Base-by-base conservation (phyloP, 1,140 invertebrate species). In the Triops longicaudatus region DNA sequence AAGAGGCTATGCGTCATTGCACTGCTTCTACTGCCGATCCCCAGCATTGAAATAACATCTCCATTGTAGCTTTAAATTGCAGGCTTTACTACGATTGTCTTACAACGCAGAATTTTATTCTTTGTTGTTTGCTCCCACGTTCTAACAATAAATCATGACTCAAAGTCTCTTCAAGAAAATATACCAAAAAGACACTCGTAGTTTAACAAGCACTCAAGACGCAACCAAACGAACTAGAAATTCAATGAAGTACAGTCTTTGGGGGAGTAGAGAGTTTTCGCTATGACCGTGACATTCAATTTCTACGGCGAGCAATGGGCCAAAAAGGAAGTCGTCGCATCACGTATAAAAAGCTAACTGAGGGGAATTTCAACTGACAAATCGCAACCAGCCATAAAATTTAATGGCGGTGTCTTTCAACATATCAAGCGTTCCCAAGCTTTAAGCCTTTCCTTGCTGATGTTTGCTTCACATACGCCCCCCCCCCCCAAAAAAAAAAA, bases 61-160 rank as follows among this genome's bases (percentile, higher is more conserved):
- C 50, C 50, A 63, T 63, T 63, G 50, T 63, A 17, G 50, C 22
- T 63, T 63, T 63, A 63, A 63, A 63, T 63, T 63, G 17, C 50
- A 22, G 22, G 50, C 14, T 44, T 44, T 12, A 44, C 11, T 44
- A n/a, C 5, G 11, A 17, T 44, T 17, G 11, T 44, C 22, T 63
- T 22, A 63, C 22, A 14, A 63, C 14, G 50, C 14, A 63, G 14
- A 63, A 63, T 22, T 63, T 17, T 63, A 5, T 17, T 22, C 31
- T 14, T 17, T 63, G 6, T 17, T 6, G 9, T 63, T 63, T 63
- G 1, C 50, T 22, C 50, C 50, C 50, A 63, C 50, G 50, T 14
- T 63, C 22, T 63, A 63, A 63, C 50, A 63, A 63, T 63, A 63
- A 63, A 63, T 63, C 50, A 63, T 63, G 50, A 63, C 50, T 63